These are phyloP conservation scores for Dipodomys spectabilis DNA, from an alignment of 2,113 vertebrate genomes.

Conservation along the genomic window DNA sequence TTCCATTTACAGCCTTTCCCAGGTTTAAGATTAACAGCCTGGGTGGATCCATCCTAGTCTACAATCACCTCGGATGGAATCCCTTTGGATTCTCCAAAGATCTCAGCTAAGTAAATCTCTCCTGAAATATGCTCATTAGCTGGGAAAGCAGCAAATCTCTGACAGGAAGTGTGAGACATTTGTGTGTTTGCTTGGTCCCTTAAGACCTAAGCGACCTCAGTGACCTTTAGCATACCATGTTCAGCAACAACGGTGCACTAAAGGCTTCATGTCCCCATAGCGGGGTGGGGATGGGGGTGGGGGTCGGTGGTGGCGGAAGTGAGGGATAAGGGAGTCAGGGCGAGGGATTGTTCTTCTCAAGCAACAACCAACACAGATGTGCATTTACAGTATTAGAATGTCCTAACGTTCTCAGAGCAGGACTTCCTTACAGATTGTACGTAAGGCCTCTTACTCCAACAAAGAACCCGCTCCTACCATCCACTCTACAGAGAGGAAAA, in stretches of 20 bases:
- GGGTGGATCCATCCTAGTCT: background rate
- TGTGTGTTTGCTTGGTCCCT: background rate
- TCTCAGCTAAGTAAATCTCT: background rate
- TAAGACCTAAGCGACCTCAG: accelerated
- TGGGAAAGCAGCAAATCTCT: background rate
- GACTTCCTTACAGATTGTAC: background rate
- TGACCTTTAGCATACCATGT: background rate
- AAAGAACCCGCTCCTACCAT: too few relatives aligned
- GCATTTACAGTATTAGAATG: accelerated
- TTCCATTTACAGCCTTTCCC: background rate
- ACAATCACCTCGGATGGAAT: background rate
- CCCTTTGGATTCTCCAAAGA: background rate
- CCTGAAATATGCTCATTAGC: accelerated
- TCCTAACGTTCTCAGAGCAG: background rate
- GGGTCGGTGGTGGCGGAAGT: too few relatives aligned
- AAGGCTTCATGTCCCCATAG: background rate
- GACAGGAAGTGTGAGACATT: background rate
- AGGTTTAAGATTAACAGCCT: slow-evolving; percentile 22
- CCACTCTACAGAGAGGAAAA: background rate
- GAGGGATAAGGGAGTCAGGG: too few relatives aligned
- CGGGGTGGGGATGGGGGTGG: too few relatives aligned
- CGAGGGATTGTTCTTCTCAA: background rate
- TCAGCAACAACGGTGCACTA: background rate
- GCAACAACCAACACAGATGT: background rate
- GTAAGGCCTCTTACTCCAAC: background rate